phyloP scores from a whole-genome alignment of 37 sponge, comb jelly and placozoan species.

The Chondrilla cf. caribensis region DNA sequence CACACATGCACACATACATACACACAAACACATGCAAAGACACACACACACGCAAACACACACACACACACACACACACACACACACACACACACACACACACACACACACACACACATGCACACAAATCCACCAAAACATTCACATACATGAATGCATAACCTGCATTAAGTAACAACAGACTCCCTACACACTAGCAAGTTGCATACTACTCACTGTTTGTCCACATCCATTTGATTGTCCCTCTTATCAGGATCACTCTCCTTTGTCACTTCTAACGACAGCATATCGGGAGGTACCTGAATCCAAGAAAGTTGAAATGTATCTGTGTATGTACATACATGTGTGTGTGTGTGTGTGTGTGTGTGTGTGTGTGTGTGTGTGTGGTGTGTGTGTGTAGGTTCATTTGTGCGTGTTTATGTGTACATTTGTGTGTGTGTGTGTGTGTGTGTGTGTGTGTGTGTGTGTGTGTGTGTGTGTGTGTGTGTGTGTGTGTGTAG shows the following conservation, averaged over 20 bases:
- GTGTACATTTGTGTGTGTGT: too few species aligned
- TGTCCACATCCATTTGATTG: slow-evolving; percentile 41
- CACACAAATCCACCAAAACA: slow-evolving; percentile 36
- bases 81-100: slow-evolving; percentile 52
- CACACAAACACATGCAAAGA: slow-evolving; percentile 46
- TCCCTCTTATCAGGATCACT: slow-evolving; percentile 48
- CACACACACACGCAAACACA: slow-evolving; percentile 53
- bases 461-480: too few species aligned
- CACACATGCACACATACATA: slow-evolving; percentile 40
- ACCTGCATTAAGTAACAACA: too few species aligned
- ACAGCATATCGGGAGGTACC: slow-evolving; percentile 81
- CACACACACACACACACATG: slow-evolving; percentile 48
- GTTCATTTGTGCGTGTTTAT: too few species aligned
- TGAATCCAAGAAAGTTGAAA: not conserved
- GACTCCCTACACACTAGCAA: too few species aligned
- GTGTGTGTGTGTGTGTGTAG: too few species aligned
- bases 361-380: not conserved
- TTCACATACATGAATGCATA: slow-evolving; percentile 32
- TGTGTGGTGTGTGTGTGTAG: not conserved
- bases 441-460: too few species aligned
- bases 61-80: too few species aligned
- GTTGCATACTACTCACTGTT: slow-evolving; percentile 52
- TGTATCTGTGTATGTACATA: too few species aligned
- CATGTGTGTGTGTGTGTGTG: not conserved
- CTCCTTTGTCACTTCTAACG: slow-evolving; percentile 64